A percentile compares a stretch with the other conserved stretches of the same genome.
phyloP scores from a whole-genome alignment of 2,888 invertebrate species.

The Drosophila fulvimacula region DNA sequence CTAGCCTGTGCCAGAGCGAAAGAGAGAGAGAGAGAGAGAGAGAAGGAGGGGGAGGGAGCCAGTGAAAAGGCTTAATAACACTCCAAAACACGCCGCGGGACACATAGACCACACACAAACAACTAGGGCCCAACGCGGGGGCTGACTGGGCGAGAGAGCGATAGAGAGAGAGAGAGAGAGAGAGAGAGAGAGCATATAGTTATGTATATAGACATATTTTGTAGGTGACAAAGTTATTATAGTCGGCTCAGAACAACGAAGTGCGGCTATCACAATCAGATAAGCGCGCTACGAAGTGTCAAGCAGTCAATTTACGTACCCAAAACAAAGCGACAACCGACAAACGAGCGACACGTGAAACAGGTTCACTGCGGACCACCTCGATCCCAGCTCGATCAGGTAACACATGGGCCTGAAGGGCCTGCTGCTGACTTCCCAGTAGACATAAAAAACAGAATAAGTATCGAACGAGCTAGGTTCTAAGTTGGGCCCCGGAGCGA shows the following conservation, averaged over 20 bases:
- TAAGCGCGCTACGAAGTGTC: conserved; percentile 70
- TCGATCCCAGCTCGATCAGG: conserved; percentile 51
- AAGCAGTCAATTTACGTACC: conserved; percentile 78
- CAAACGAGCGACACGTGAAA: conserved; percentile 41
- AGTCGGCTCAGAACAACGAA: conserved; percentile 51
- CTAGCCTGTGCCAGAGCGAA: conserved; percentile 25
- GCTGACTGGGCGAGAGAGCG: conserved; percentile 59
- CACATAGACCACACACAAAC: conserved; percentile 61
- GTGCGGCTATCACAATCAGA: conserved; percentile 79
- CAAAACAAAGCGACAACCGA: conserved; percentile 73
- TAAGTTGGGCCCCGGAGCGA: conserved; percentile 2
- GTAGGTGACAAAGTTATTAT: conserved; percentile 83
- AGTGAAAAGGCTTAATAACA: conserved; percentile 66
- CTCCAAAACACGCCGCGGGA: conserved; percentile 59
- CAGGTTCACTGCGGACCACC: conserved; percentile 74
- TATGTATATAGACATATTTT: conserved; percentile 72
- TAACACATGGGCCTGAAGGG: conserved; percentile 19
- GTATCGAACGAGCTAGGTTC: conserved; percentile 9
- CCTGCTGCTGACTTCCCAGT: conserved; percentile 76
- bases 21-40: not conserved
- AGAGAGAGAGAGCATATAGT: not conserved
- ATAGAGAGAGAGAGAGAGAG: conserved; percentile 8
- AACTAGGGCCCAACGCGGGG: conserved; percentile 55
- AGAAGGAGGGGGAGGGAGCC: not conserved
- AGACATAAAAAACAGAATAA: conserved; percentile 57